Conservation (phyloP, 2,113 vertebrate genomes). For the Plecturocebus donacophilus region DNA sequence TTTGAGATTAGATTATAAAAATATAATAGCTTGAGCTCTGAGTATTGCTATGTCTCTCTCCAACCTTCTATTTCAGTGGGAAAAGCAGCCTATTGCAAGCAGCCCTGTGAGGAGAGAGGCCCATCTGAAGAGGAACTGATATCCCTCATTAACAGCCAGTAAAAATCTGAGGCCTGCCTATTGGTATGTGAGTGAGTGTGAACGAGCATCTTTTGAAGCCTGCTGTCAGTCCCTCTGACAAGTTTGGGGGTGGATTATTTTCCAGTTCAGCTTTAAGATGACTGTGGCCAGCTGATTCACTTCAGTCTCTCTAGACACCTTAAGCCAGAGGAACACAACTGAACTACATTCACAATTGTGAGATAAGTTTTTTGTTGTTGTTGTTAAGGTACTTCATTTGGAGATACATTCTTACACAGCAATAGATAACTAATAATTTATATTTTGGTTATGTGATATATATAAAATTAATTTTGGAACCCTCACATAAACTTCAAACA, state of each 20-base stretch:
- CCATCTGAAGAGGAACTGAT: not conserved
- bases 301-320: not conserved
- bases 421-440: not conserved
- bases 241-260: not conserved
- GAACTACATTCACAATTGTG: not conserved
- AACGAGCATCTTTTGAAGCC: not conserved
- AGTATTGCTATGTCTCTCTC: not conserved
- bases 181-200: accelerated
- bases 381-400: not conserved
- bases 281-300: not conserved
- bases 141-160: not conserved
- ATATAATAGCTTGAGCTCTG: not conserved
- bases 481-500: not conserved
- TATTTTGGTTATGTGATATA: not conserved
- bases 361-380: not conserved
- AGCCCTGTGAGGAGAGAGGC: accelerated
- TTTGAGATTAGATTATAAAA: not conserved
- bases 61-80: accelerated
- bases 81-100: not conserved
- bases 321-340: not conserved
- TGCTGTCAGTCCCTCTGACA: accelerated
- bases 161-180: not conserved
- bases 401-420: not conserved
- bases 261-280: not conserved
- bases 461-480: not conserved